These are phyloP conservation scores for Agrotis segetum DNA, from an alignment of 2,888 invertebrate species.

Conservation along the genomic window DNA sequence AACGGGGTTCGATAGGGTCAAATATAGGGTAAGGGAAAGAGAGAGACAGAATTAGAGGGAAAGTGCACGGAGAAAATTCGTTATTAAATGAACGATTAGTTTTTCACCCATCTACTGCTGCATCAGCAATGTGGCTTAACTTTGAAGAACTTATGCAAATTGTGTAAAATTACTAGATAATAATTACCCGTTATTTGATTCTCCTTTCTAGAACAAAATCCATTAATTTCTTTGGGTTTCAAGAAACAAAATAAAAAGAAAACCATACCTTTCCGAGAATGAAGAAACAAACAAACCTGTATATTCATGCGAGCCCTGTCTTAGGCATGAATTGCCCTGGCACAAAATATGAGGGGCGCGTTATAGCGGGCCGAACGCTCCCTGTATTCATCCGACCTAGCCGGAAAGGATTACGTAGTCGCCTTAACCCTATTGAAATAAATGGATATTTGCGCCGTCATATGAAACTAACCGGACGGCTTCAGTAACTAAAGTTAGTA, in stretches of 20 bases:
- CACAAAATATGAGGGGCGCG: slow-evolving; percentile 56
- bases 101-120: too few species aligned
- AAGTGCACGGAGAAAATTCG: too few species aligned
- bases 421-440: slow-evolving; percentile 66
- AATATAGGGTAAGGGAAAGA: too few species aligned
- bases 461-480: slow-evolving; percentile 62
- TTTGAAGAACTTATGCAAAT: too few species aligned
- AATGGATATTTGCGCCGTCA: slow-evolving; percentile 64
- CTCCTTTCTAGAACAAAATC: too few species aligned
- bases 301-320: slow-evolving; percentile 51
- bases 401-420: slow-evolving; percentile 58
- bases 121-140: too few species aligned
- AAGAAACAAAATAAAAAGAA: not conserved
- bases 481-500: slow-evolving; percentile 45
- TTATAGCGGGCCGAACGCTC: slow-evolving; percentile 60
- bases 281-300: slow-evolving; percentile 25
- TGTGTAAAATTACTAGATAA: too few species aligned
- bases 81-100: too few species aligned
- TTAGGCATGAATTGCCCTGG: slow-evolving; percentile 54
- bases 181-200: too few species aligned
- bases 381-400: slow-evolving; percentile 53
- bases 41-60: too few species aligned
- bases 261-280: slow-evolving; percentile 9
- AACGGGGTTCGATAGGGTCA: too few species aligned
- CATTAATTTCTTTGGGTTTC: too few species aligned